Evolutionary conservation across 1,140 invertebrate species (phyloP), one percentile per base, ranked within the genome.

Genomic region (Hyles euphorbiae): DNA sequence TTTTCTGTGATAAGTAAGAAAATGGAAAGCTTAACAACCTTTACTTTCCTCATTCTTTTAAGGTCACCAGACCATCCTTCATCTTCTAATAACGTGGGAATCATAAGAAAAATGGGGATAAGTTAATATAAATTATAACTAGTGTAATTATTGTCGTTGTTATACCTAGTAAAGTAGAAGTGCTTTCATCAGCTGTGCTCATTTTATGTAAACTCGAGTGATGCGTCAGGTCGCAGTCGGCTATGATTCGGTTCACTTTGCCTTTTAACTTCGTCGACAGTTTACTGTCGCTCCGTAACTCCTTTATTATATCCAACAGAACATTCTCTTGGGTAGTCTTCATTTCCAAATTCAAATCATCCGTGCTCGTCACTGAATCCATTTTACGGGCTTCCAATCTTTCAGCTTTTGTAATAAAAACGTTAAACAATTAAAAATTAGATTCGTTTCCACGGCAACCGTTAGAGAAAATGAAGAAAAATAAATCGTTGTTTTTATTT

Each of bases 211-310:
- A 68, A 61, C 78, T 85, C 34, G 83, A 70, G 61, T 87, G 67
- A 57, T 83, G 73, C 22, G 62, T 70, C 3, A 88, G 63, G 56
- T 87, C 81, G 62, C 76, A 82, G 44, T 86, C 83, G 3, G 81
- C 78, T 45, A 88, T 86, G n/a, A 88, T 87, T 53, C 71, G 76
- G 8, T 76, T 80, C 7, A 88, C 72, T 82, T 87, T 88, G 12
- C 70, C 78, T 8, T 62, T 70, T 7, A 86, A 12, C 56, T 82
- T 86, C 3, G 67, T 12, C 3, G 81, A 74, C 33, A 88, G 43
- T 59, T 74, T 76, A 45, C 72, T 73, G 54, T 79, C 76, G 49
- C 63, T 58, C 47, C 76, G 80, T 11, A 83, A 36, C 60, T 87
- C 81, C 61, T 81, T 84, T 9, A 88, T 80, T 34, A 88, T 76